A percentile compares a stretch with the other conserved stretches of the same genome.
phyloP scores from a whole-genome alignment of 2,113 vertebrate genomes.

The Cyanoramphus novaezelandiae region DNA sequence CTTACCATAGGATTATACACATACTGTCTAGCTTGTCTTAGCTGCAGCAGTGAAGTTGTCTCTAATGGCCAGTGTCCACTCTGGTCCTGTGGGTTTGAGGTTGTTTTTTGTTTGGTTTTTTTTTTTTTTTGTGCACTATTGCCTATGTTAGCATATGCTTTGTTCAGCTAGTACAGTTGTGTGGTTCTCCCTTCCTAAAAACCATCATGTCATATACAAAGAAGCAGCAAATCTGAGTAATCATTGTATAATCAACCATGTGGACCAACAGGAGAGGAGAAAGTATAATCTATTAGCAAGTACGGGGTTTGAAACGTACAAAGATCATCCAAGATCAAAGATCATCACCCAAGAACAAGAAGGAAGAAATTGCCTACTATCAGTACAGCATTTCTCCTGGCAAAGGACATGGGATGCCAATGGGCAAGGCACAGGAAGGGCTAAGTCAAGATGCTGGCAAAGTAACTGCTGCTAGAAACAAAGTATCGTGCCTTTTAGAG shows the following conservation, averaged over 20 bases:
- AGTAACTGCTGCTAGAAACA: not conserved
- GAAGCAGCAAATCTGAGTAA: not conserved
- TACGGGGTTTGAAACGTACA: not conserved
- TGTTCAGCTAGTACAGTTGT: not conserved
- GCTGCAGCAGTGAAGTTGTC: not conserved
- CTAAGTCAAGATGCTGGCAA: not conserved
- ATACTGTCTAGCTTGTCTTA: not conserved
- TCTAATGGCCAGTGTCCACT: not conserved
- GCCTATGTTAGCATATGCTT: not conserved
- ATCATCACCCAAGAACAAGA: not conserved
- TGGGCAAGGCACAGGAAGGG: not conserved
- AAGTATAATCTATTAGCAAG: not conserved
- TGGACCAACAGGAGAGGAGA: not conserved
- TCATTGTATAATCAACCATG: not conserved
- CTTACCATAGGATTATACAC: not conserved
- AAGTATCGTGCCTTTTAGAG: not conserved
- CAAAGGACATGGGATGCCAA: not conserved
- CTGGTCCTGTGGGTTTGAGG: not conserved
- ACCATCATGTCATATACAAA: not conserved
- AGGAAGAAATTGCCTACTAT: not conserved
- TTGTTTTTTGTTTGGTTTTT: too few relatives aligned
- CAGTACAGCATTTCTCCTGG: not conserved
- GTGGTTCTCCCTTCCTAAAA: not conserved
- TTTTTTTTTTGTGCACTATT: not conserved
- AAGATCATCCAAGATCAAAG: not conserved